A percentile compares a stretch with the other conserved stretches of the same genome.
These are phyloP conservation scores for Machaerirhynchus nigripectus DNA, from an alignment of 2,113 vertebrate species.

Conservation along the genomic window DNA sequence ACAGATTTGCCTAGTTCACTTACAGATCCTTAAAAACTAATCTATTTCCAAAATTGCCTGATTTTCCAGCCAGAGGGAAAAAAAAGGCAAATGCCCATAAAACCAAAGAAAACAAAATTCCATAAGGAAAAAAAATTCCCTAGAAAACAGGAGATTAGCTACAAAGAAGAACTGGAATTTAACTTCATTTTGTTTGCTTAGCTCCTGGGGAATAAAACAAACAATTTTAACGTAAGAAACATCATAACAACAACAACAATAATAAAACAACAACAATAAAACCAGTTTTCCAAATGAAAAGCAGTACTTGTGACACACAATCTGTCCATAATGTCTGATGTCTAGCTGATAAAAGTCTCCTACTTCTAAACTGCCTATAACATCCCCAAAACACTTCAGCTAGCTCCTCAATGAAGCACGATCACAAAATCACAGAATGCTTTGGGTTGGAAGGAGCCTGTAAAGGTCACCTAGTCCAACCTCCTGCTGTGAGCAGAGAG, in stretches of 20 bases:
- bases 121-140: neutral
- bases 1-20: neutral
- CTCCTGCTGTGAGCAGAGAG: fast-evolving
- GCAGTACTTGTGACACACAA: fast-evolving
- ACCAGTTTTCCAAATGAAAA: fast-evolving
- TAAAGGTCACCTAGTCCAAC: neutral
- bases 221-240: neutral
- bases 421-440: fast-evolving
- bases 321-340: neutral
- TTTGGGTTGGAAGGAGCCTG: neutral
- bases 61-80: neutral
- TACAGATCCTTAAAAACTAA: neutral
- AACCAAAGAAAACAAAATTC: neutral
- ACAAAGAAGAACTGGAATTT: neutral
- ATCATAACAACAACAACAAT: neutral
- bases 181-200: neutral
- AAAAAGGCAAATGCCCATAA: neutral
- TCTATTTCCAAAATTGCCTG: neutral
- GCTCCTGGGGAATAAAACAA: neutral
- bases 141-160: neutral
- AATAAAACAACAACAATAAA: neutral
- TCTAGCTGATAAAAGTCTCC: neutral
- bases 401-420: neutral
- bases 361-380: neutral
- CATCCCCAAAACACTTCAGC: neutral